A percentile compares a stretch with the other conserved stretches of the same genome.
These are phyloP conservation scores for Sebastes matsubarae DNA, from an alignment of 2,797 vertebrate genomes.

Conservation along the genomic window DNA sequence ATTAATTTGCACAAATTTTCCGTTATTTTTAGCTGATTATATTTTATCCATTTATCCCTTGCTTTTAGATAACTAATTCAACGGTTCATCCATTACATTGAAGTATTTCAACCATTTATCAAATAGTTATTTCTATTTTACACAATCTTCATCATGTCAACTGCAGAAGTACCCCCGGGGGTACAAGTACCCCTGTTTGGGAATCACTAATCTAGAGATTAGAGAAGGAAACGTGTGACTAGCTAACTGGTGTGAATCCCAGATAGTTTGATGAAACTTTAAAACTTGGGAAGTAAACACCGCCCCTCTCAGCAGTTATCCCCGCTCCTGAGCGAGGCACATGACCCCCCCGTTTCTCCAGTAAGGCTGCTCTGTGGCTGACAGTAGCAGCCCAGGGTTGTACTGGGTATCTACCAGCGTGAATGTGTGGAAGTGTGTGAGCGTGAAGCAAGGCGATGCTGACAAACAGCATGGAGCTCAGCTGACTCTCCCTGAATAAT, in stretches of 20 bases:
- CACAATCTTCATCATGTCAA: no score
- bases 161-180: not conserved
- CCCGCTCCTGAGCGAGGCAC: not conserved
- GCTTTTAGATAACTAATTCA: not conserved
- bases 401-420: conserved; percentile 11
- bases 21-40: not conserved
- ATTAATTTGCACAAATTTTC: not conserved
- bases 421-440: conserved; percentile 41
- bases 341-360: not conserved
- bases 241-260: conserved; percentile 1
- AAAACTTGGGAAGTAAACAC: not conserved
- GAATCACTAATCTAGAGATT: not conserved
- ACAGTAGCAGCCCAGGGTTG: conserved; percentile 27
- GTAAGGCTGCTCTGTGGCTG: conserved; percentile 11
- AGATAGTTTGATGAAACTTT: conserved; percentile 5
- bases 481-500: conserved; percentile 63
- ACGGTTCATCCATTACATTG: not conserved
- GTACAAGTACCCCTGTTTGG: not conserved
- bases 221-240: not conserved
- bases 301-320: not conserved
- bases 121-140: not conserved
- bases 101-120: not conserved
- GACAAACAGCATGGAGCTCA: conserved; percentile 54
- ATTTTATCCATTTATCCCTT: not conserved
- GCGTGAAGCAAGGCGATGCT: conserved; percentile 38